phyloP scores from a whole-genome alignment of 1,140 invertebrate genomes.

The Thaumatotibia leucotreta region DNA sequence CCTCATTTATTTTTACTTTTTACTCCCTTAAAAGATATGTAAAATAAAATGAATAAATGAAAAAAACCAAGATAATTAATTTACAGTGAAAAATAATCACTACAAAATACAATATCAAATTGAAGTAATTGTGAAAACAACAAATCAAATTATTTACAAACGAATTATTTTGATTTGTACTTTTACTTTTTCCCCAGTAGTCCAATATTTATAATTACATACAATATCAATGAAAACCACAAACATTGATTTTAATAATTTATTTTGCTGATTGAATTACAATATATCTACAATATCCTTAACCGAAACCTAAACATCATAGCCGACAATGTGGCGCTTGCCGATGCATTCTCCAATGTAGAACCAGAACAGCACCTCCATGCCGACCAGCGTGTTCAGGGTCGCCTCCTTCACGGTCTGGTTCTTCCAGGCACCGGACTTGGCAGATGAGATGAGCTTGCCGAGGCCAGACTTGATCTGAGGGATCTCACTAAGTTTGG shows the following conservation, averaged over 20 bases:
- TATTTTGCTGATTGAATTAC: constrained; percentile 50
- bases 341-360: constrained; percentile 98
- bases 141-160: no score
- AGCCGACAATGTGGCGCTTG: constrained; percentile 92
- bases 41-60: no score
- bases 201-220: no score
- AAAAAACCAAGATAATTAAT: no score
- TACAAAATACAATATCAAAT: no score
- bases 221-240: constrained; percentile 18
- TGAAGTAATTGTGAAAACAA: no score
- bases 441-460: constrained; percentile 83
- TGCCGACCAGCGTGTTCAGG: constrained; percentile 90
- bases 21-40: no score
- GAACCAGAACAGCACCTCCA: constrained; percentile 96
- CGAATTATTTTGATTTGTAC: no score
- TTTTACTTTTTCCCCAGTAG: no score
- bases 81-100: no score
- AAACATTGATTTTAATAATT: constrained; percentile 52
- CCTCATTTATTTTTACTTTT: no score
- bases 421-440: constrained; percentile 88
- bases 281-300: constrained; percentile 52
- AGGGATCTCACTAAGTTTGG: constrained; percentile 89
- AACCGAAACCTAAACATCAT: constrained; percentile 85
- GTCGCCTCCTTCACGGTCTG: constrained; percentile 92
- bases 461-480: constrained; percentile 86